Evolutionary conservation across 2,797 vertebrate genomes (phyloP).

Genomic region (Xenopus petersii): DNA sequence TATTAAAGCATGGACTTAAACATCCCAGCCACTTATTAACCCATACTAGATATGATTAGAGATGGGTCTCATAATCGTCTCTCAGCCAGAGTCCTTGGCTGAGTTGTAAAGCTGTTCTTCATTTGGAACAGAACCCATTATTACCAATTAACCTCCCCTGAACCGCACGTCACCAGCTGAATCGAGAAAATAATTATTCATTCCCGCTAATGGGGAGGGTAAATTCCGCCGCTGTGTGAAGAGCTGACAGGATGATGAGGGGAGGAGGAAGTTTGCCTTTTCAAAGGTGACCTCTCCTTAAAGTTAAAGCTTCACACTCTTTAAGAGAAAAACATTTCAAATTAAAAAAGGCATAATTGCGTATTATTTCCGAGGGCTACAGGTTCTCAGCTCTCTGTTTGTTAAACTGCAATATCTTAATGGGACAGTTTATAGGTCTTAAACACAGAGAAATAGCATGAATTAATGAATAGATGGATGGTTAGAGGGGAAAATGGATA

Average conservation of each 20-base stretch:
- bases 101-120: conserved; percentile 45
- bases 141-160: conserved; percentile 50
- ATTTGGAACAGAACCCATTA: conserved; percentile 50
- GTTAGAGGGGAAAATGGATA: too few species aligned
- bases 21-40: conserved; percentile 17
- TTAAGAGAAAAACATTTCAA: conserved; percentile 31
- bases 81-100: conserved; percentile 44
- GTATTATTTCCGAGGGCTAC: conserved; percentile 33
- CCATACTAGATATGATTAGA: conserved; percentile 21
- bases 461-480: too few species aligned
- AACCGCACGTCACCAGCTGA: conserved; percentile 47
- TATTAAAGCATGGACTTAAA: conserved; percentile 27
- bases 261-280: conserved; percentile 38
- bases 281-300: conserved; percentile 50
- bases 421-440: too few species aligned
- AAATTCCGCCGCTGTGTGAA: conserved; percentile 44
- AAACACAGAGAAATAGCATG: too few species aligned
- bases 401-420: too few species aligned
- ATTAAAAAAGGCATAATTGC: conserved; percentile 35
- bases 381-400: conserved; percentile 14
- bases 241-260: conserved; percentile 37
- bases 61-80: conserved; percentile 12
- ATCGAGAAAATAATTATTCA: conserved; percentile 51
- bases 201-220: conserved; percentile 49
- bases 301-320: conserved; percentile 45